Evolutionary conservation across 2,888 invertebrate species (phyloP).

Genomic region (Heliconius cydno): DNA sequence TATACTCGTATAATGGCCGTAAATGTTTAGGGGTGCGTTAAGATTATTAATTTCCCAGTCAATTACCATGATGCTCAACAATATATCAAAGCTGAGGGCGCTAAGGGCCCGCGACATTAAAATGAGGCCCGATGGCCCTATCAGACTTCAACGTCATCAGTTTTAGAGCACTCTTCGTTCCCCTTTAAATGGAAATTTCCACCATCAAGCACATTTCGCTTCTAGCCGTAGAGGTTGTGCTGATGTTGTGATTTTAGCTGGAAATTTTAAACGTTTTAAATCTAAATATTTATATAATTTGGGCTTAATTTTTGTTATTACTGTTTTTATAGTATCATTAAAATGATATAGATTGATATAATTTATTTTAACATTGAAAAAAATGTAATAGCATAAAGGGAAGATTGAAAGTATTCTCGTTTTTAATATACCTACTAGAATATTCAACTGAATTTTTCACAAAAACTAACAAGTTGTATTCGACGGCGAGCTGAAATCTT

Average conservation of each 20-base stretch:
- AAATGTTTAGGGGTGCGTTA: conserved; percentile 38
- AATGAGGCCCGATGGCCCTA: conserved; percentile 74
- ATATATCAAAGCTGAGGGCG: conserved; percentile 53
- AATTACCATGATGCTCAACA: conserved; percentile 45
- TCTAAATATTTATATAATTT: background rate
- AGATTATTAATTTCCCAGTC: conserved; percentile 45
- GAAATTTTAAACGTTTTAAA: background rate
- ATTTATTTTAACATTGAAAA: background rate
- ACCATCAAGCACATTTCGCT: conserved; percentile 40
- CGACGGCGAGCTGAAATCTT: conserved; percentile 31
- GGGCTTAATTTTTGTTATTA: background rate
- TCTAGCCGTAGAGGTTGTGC: conserved; percentile 39
- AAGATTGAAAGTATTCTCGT: background rate
- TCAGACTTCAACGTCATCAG: conserved; percentile 77
- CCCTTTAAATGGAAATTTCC: conserved; percentile 67
- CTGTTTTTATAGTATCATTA: background rate
- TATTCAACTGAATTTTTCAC: conserved; percentile 17
- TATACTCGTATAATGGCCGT: conserved; percentile 28
- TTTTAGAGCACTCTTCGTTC: conserved; percentile 71
- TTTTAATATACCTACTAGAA: background rate
- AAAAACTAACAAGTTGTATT: conserved; percentile 29
- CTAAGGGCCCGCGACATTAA: conserved; percentile 69
- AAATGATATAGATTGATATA: background rate
- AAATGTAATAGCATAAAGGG: background rate
- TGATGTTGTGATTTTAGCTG: conserved; percentile 33